phyloP scores from a whole-genome alignment of 2,113 vertebrate species.

The Nansenia antarctica region DNA sequence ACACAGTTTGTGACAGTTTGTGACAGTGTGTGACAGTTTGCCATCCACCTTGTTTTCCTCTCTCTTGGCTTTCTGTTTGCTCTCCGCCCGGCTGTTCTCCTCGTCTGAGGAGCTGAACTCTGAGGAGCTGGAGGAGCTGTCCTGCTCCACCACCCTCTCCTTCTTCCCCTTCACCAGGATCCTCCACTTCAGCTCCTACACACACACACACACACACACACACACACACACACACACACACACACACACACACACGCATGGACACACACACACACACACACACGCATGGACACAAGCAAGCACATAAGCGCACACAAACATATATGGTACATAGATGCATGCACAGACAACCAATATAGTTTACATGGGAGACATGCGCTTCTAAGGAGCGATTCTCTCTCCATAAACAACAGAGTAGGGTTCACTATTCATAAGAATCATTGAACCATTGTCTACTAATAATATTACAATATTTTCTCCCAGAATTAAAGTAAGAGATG shows the following conservation, averaged over 20 bases:
- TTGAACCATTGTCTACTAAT: not conserved
- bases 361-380: too few relatives aligned
- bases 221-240: not conserved
- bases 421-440: not conserved
- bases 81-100: slow-evolving; percentile 59
- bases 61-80: slow-evolving; percentile 43
- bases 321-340: not conserved
- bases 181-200: slow-evolving; percentile 86
- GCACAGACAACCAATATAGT: not conserved
- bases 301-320: not conserved
- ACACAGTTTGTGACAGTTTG: not conserved
- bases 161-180: slow-evolving; percentile 93
- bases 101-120: slow-evolving; percentile 74
- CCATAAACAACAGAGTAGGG: too few relatives aligned
- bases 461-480: too few relatives aligned
- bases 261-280: not conserved
- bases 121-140: slow-evolving; percentile 49
- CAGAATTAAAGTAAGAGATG: too few relatives aligned
- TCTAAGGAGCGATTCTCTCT: too few relatives aligned
- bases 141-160: slow-evolving; percentile 44
- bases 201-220: slow-evolving; percentile 5
- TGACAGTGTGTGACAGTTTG: too few relatives aligned
- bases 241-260: not conserved
- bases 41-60: slow-evolving; percentile 53
- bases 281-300: not conserved